Base-by-base conservation (phyloP, 2,797 vertebrate species). In the Paedocypris micromegethes region DNA sequence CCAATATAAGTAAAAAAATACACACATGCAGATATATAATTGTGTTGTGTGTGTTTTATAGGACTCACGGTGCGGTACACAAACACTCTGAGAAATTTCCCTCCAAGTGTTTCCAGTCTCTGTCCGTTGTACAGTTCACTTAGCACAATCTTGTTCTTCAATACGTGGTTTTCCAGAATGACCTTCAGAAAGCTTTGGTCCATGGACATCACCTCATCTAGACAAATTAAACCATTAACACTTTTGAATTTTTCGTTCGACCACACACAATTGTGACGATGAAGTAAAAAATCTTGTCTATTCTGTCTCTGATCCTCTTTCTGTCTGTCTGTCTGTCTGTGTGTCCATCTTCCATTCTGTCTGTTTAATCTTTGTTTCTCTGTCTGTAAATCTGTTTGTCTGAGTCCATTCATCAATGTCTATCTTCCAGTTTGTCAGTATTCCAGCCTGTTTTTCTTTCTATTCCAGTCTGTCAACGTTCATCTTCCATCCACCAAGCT, bases 81-180 rank as follows among this genome's bases (percentile, higher is more conserved):
- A n/a, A 98, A 98, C 67, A 98, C 94, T 79, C 96, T 85, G 48
- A 98, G 89, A 8, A 84, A 73, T 82, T 94, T 96, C 59, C 97
- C 97, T 62, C 87, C 91, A 0, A 98, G 83, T 45, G 95, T 98
- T 83, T 98, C 93, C 58, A 99, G 87, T 2, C 73, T 85, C 78
- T 98, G 96, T 60, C 96, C 97, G 38, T 95, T 97, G 85, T 93
- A 98, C 65, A 99, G 78, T 70, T 96, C 84, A 66, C 88, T 92
- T 51, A 99, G 90, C 3, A 88, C 85, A 66, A 97, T 47, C 84
- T 96, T 98, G 5, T 80, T 84, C 83, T 95, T 98, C 80, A 99
- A 73, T 70, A 99, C 88, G 76, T 99, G 97, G 82, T 91, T 98
- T 84, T 97, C 91, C 66, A 99, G 83, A 77, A 98, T 92, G 3